Conservation (phyloP, 2,888 invertebrate genomes). For the Tipula lateralis region DNA sequence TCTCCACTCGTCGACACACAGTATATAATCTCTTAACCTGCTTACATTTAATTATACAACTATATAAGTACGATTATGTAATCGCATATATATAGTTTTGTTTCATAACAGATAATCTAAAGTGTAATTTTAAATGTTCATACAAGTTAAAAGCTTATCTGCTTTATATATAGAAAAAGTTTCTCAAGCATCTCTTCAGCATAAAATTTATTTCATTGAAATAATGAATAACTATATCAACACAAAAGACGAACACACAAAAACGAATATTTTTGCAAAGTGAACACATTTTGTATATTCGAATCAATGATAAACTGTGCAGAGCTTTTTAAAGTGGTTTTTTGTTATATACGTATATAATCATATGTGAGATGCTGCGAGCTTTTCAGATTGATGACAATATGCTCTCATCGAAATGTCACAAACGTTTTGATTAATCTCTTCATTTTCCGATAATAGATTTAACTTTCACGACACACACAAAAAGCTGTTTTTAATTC, state of each 20-base stretch:
- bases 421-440: neutral
- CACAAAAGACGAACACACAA: neutral
- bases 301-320: neutral
- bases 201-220: neutral
- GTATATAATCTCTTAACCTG: neutral
- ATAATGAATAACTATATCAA: slow-evolving; percentile 11
- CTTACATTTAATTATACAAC: neutral
- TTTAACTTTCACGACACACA: neutral
- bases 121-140: neutral
- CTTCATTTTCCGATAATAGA: slow-evolving; percentile 1
- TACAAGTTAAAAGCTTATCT: neutral
- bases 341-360: neutral
- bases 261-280: neutral
- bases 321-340: neutral
- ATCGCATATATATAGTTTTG: neutral
- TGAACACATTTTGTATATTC: neutral
- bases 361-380: neutral
- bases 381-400: neutral
- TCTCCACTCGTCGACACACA: neutral
- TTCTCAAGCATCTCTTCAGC: neutral
- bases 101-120: neutral
- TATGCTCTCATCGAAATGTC: neutral
- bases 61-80: neutral
- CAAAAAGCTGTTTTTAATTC: neutral
- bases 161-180: neutral